A percentile compares a stretch with the other conserved stretches of the same genome.
These are phyloP conservation scores for Octomys mimax DNA, from an alignment of 2,797 vertebrate genomes.

Conservation along the genomic window DNA sequence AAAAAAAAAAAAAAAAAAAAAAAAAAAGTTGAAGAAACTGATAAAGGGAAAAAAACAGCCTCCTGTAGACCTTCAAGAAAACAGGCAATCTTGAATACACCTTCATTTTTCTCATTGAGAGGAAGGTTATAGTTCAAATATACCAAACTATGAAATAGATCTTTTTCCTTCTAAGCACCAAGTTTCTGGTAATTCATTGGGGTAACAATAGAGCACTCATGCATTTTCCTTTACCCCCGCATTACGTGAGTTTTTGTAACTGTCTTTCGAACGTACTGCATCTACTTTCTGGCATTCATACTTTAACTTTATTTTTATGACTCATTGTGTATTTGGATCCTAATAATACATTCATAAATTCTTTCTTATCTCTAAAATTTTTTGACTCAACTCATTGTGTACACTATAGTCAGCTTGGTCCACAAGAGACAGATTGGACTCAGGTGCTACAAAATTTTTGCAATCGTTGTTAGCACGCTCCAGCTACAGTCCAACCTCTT, in stretches of 20 bases:
- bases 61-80: background rate
- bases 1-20: no score
- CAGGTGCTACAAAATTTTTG: background rate
- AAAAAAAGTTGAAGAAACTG: no score
- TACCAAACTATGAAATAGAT: background rate
- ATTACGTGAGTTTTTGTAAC: slow-evolving; percentile 11
- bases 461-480: background rate
- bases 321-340: slow-evolving; percentile 9
- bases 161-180: background rate
- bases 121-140: background rate
- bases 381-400: slow-evolving; percentile 29
- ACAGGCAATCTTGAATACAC: background rate
- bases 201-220: background rate
- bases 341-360: slow-evolving; percentile 20
- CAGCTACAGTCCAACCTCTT: background rate
- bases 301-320: background rate
- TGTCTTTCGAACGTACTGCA: slow-evolving; percentile 6
- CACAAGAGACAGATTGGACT: background rate
- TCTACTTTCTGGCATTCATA: background rate
- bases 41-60: background rate
- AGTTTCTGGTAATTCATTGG: background rate
- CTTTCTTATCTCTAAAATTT: slow-evolving; percentile 11
- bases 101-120: background rate
- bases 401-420: background rate
- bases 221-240: background rate